Percentiles rank a stretch among this genome's conserved stretches.
Evolutionary conservation across 2,888 invertebrate species (phyloP).

Genomic region (Cantharis rufa): DNA sequence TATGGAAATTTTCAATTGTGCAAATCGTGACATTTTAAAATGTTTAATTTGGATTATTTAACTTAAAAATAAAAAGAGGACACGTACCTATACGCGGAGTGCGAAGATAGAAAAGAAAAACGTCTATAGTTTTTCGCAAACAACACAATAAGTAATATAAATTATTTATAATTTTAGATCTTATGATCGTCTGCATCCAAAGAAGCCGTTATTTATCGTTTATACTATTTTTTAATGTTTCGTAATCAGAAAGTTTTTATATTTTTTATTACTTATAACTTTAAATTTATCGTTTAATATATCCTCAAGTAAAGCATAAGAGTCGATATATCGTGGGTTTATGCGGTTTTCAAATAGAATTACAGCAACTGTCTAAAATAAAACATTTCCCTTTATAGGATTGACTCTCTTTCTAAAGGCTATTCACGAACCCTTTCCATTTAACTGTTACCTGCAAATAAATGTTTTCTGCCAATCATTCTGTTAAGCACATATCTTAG

Average conservation of each 20-base stretch:
- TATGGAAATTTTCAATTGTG: too few relatives aligned
- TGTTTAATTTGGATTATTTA: too few relatives aligned
- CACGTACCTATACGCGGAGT: too few relatives aligned
- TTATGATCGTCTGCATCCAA: background rate
- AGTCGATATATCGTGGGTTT: conserved; percentile 1
- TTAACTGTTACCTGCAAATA: conserved; percentile 8
- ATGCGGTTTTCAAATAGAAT: conserved; percentile 4
- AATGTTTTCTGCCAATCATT: conserved; percentile 12
- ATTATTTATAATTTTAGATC: background rate
- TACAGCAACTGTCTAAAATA: conserved; percentile 2
- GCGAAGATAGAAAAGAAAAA: background rate
- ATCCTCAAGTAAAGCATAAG: background rate
- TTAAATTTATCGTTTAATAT: conserved; percentile 2
- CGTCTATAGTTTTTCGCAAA: background rate
- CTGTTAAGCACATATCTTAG: background rate
- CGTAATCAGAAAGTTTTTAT: background rate
- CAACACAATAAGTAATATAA: background rate
- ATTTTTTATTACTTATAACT: background rate
- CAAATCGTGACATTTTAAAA: too few relatives aligned
- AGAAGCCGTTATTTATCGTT: background rate
- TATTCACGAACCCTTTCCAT: conserved; percentile 13
- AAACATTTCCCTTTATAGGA: background rate
- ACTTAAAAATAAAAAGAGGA: too few relatives aligned
- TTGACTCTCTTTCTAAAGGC: conserved; percentile 7
- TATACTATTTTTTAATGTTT: background rate